Evolutionary conservation across 2,113 vertebrate species (phyloP).

Genomic region (Gymnogyps californianus): DNA sequence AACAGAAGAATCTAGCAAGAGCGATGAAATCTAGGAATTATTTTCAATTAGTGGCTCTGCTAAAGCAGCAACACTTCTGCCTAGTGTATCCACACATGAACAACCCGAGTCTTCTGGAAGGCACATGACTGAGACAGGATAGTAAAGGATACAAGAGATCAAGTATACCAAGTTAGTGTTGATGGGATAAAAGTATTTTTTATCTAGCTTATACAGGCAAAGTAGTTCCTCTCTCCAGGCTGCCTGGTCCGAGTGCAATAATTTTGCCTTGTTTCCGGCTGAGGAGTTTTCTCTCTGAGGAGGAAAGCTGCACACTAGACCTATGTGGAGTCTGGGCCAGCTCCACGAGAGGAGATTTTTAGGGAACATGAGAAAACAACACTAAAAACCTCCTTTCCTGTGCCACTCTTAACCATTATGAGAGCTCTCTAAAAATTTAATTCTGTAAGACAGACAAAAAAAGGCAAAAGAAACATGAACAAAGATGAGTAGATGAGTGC

Average conservation of each 20-base stretch:
- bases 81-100: rapidly evolving
- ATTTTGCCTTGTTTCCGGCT: neutral
- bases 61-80: neutral
- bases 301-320: neutral
- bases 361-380: neutral
- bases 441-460: neutral
- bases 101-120: neutral
- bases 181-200: neutral
- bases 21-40: neutral
- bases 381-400: neutral
- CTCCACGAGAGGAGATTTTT: neutral
- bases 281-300: neutral
- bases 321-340: neutral
- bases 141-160: neutral
- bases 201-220: neutral
- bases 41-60: neutral
- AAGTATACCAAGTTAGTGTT: neutral
- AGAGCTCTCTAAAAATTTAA: neutral
- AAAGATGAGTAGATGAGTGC: neutral
- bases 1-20: neutral
- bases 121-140: rapidly evolving
- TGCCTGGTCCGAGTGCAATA: neutral
- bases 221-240: neutral
- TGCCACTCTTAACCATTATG: neutral
- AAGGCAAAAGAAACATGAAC: neutral